Base-by-base conservation (phyloP, 2,797 vertebrate species). In the Gymnocypris eckloni region DNA sequence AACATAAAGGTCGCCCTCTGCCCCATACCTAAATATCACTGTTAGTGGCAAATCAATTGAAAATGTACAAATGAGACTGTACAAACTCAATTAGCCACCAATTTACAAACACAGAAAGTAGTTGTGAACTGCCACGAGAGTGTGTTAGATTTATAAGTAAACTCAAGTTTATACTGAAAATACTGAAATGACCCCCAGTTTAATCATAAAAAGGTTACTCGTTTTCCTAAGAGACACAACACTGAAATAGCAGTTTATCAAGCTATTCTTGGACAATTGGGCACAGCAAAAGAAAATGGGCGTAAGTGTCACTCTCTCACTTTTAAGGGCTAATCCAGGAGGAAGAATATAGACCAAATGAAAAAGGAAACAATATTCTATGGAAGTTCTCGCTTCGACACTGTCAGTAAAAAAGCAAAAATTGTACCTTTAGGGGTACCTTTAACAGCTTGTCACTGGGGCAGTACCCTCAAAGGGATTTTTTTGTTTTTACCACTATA, bases 181-280 rank as follows among this genome's bases (percentile, higher is more conserved):
- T n/a, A 59, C 67, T 71, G 10, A 56, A 81, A 56, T 20, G 1
- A 71, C 13, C 43, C 6, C 2, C 15, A 28, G 37, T 71, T 71
- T n/a, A 72, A 41, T 72, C 39, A 59, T 22, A 67, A 72, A 59
- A 22, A 15, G 52, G 39, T 43, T n/a, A 33, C 16, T 45, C 4
- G 0, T 45, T 59, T 59, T 22, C 11, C 15, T 4, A 1, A 11
- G 59, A 70, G 45, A 43, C 1, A 54, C 11, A 73, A 28, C 0
- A 11, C 41, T 33, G 81, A 22, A 54, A 71, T 28, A 10, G n/a
- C 48, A 41, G n/a, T 82, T 72, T 48, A 73, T 82, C 37, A 37
- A 73, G 18, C 25, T 45, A 28, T 82, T 82, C n/a, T 61, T 83
- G 18, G 18, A 43, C 18, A 22, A 50, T 4, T 22, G 4, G n/a